Evolutionary conservation across 2,113 vertebrate species (phyloP).

Genomic region (Kryptolebias marmoratus): DNA sequence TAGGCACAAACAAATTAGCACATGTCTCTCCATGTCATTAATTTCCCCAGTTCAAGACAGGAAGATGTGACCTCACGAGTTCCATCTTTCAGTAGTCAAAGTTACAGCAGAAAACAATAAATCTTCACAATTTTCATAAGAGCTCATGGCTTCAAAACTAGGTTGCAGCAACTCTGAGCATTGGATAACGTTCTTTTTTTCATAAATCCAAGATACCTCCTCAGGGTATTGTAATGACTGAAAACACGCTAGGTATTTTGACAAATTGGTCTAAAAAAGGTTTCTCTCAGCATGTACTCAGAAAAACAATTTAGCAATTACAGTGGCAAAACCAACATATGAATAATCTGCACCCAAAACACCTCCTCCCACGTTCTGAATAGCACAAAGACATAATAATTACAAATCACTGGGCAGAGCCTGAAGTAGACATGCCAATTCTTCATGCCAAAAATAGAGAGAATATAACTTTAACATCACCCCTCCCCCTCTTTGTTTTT

Average conservation of each 20-base stretch:
- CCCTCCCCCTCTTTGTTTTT: not conserved
- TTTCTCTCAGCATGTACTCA: conserved; percentile 12
- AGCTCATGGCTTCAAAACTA: not conserved
- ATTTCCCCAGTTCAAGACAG: conserved; percentile 9
- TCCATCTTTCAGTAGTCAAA: conserved; percentile 2
- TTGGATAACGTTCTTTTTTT: not conserved
- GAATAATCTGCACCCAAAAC: conserved; percentile 52
- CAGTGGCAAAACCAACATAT: conserved; percentile 49
- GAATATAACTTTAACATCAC: conserved; percentile 52
- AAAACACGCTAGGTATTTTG: conserved; percentile 13
- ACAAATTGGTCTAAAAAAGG: conserved; percentile 14
- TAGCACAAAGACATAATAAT: conserved; percentile 54
- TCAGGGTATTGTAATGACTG: not conserved
- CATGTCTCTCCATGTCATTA: conserved; percentile 26
- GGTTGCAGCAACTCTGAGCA: not conserved
- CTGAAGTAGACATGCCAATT: conserved; percentile 62
- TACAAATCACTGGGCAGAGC: conserved; percentile 60
- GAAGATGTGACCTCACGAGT: conserved; percentile 18
- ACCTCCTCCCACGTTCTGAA: conserved; percentile 47
- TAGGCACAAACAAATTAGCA: conserved; percentile 54
- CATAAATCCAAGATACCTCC: conserved; percentile 4
- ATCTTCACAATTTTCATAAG: not conserved
- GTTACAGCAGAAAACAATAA: conserved; percentile 16
- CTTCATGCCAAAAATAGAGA: conserved; percentile 65
- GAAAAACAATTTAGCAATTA: conserved; percentile 38